Evolutionary conservation across 2,113 vertebrate genomes (phyloP).

Genomic region (Petrocephalus zakoni): DNA sequence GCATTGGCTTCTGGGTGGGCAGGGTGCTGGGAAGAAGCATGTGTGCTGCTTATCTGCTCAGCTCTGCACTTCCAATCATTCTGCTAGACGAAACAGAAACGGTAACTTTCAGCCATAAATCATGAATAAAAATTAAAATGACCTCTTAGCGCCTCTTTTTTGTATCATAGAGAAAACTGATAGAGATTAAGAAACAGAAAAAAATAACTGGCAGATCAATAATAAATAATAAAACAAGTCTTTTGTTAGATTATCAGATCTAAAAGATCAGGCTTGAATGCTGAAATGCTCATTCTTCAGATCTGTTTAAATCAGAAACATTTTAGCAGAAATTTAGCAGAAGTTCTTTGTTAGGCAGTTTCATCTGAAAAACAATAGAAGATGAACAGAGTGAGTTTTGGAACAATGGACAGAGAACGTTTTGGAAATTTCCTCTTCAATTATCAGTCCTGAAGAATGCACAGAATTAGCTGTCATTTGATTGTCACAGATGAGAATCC

Average conservation of each 20-base stretch:
- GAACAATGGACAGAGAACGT: too few relatives aligned
- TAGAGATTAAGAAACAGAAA: background rate
- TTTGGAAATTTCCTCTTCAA: background rate
- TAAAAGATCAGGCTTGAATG: background rate
- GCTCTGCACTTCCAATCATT: background rate
- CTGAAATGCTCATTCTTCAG: background rate
- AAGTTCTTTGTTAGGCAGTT: background rate
- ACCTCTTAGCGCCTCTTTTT: background rate
- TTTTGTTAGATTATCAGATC: background rate
- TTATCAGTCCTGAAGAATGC: background rate
- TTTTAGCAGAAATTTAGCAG: background rate
- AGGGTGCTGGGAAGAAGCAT: background rate
- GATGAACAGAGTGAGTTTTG: background rate
- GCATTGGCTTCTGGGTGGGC: background rate
- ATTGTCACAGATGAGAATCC: background rate
- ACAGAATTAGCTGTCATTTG: background rate
- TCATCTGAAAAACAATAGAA: background rate
- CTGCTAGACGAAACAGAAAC: background rate
- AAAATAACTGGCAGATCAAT: background rate
- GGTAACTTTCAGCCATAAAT: background rate
- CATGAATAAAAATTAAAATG: background rate
- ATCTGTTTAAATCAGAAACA: background rate
- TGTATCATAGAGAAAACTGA: background rate
- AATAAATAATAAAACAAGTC: too few relatives aligned
- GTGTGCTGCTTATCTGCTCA: background rate